Evolutionary conservation across 2,888 invertebrate genomes (phyloP), one percentile per base, ranked within the genome.

Genomic region (Eurytoma californica): DNA sequence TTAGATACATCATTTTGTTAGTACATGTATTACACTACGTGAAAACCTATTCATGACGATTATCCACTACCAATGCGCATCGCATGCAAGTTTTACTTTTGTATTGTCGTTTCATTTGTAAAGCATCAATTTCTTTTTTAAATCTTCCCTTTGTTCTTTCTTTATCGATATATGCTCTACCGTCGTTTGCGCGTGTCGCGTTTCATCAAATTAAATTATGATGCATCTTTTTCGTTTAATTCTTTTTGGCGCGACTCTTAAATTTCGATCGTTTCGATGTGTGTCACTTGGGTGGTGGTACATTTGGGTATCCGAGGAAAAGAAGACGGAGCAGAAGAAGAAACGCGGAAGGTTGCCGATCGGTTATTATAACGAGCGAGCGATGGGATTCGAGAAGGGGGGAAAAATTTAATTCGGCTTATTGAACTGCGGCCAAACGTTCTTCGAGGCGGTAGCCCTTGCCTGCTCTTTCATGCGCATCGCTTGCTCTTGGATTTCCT

Each of bases 401-500:
- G 65, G 47, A 39, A 20, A 68, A 70, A 13, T 73, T 81, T 72
- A 73, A 61, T 69, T 88, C 49, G 90, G 88, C 84, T 86, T 88
- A 88, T 90, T 90, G 86, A 90, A 90, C 85, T 90, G 90, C 78
- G 89, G 89, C 90, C 90, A 90, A 82, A 88, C 87, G 85, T 90
- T 90, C 87, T 90, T 90, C 84, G 89, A 86, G 82, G 87, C 85
- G 83, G 86, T 86, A 79, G 87, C 86, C 84, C 87, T 85, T 81
- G 88, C 90, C 85, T 89, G 89, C 85, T 90, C 90, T 87, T 88
- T 90, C 91, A 88, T 90, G 88, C 90, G 87, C 91, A 91, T 92
- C 91, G 92, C 92, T 90, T 92, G 92, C 90, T 92, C 92, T 91
- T 92, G 91, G 86, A 92, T 92, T 91, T 92, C 91, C 90, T 91